phyloP scores from a whole-genome alignment of 1,140 invertebrate species.

The Homarus americanus region DNA sequence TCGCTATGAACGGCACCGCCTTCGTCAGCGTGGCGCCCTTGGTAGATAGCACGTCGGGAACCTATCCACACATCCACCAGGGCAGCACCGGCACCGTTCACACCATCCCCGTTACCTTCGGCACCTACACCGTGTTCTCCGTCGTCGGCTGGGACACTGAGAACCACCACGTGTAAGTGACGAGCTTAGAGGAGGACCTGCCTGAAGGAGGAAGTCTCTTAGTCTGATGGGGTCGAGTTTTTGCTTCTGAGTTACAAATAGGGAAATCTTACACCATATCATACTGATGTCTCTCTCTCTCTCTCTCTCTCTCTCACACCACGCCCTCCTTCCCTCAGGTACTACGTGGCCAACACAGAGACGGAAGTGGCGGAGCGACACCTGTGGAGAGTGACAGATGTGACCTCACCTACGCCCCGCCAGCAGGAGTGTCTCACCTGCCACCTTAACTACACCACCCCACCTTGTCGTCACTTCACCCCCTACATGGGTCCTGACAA shows the following conservation, averaged over 20 bases:
- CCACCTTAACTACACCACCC: slow-evolving; percentile 77
- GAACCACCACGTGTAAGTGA: slow-evolving; percentile 82
- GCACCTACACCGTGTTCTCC: slow-evolving; percentile 84
- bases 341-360: slow-evolving; percentile 86
- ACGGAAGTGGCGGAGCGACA: slow-evolving; percentile 85
- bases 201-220: too few relatives aligned
- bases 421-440: slow-evolving; percentile 81
- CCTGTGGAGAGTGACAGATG: slow-evolving; percentile 83
- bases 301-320: not conserved
- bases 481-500: slow-evolving; percentile 76
- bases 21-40: slow-evolving; percentile 78
- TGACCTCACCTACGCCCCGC: slow-evolving; percentile 75
- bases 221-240: too few relatives aligned
- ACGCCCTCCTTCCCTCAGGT: slow-evolving; percentile 78
- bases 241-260: not conserved
- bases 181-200: too few relatives aligned
- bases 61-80: slow-evolving; percentile 78
- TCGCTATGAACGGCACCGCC: slow-evolving; percentile 75
- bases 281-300: not conserved
- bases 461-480: slow-evolving; percentile 79
- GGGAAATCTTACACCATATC: not conserved
- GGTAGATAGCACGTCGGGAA: slow-evolving; percentile 81
- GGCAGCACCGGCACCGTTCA: slow-evolving; percentile 55
- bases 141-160: slow-evolving; percentile 84
- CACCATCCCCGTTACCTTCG: slow-evolving; percentile 82